Evolutionary conservation across 2,888 invertebrate genomes (phyloP).

Genomic region (Drosophila infuscata): DNA sequence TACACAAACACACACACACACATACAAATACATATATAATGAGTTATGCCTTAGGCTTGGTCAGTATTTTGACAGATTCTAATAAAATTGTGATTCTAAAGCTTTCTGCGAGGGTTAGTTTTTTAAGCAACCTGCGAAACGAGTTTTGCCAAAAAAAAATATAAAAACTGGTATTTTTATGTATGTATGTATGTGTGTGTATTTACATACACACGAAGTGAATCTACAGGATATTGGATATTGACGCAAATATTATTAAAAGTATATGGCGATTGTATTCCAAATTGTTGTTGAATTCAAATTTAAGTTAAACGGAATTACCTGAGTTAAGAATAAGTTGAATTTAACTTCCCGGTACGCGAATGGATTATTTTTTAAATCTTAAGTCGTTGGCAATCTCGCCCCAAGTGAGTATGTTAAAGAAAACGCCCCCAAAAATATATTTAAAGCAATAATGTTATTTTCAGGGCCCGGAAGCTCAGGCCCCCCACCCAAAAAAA

Average conservation of each 20-base stretch:
- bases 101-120: slow-evolving; percentile 15
- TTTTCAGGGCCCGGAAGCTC: slow-evolving; percentile 61
- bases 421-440: slow-evolving; percentile 16
- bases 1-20: background rate
- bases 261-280: slow-evolving; percentile 6
- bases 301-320: background rate
- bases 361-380: background rate
- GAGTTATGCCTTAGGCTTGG: slow-evolving; percentile 78
- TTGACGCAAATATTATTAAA: slow-evolving; percentile 15
- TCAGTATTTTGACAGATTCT: slow-evolving; percentile 71
- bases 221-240: slow-evolving; percentile 45
- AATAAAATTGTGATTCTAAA: slow-evolving; percentile 15
- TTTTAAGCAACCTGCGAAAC: slow-evolving; percentile 63
- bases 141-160: slow-evolving; percentile 64
- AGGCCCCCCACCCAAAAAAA: slow-evolving; percentile 1
- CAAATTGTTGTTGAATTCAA: slow-evolving; percentile 8
- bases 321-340: background rate
- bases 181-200: background rate
- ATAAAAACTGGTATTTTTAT: slow-evolving; percentile 45
- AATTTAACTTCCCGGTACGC: slow-evolving; percentile 3
- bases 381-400: slow-evolving; percentile 8
- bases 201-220: slow-evolving; percentile 14
- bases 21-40: slow-evolving; percentile 40
- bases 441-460: slow-evolving; percentile 44
- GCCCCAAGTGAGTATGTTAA: background rate